Conservation (phyloP, 2,797 vertebrate species). For the Rhinogobio ventralis region DNA sequence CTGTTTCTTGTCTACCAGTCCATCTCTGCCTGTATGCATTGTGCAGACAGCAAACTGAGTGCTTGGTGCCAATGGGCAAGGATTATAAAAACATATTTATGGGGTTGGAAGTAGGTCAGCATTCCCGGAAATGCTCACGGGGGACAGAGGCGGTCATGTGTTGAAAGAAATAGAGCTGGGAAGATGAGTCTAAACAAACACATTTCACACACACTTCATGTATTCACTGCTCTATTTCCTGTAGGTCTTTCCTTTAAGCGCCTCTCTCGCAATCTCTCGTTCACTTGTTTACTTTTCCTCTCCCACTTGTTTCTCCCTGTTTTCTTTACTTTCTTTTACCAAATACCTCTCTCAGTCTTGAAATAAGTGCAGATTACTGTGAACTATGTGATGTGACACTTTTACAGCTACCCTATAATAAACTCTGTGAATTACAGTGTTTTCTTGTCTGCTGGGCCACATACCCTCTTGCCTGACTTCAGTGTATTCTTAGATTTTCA, state of each 20-base stretch:
- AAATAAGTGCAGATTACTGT: slow-evolving; percentile 19
- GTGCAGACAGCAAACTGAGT: slow-evolving; percentile 38
- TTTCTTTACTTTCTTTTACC: background rate
- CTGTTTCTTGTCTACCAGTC: background rate
- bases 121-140: slow-evolving; percentile 70
- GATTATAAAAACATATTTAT: slow-evolving; percentile 68
- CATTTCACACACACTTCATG: slow-evolving; percentile 51
- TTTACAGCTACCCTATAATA: slow-evolving; percentile 30
- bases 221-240: slow-evolving; percentile 43
- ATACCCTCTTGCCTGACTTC: slow-evolving; percentile 13
- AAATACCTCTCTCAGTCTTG: slow-evolving; percentile 8
- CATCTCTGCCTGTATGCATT: slow-evolving; percentile 12
- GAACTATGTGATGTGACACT: slow-evolving; percentile 28
- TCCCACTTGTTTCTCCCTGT: background rate
- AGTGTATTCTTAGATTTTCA: slow-evolving; percentile 29
- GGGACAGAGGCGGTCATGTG: slow-evolving; percentile 65
- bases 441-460: slow-evolving; percentile 1
- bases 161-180: slow-evolving; percentile 62
- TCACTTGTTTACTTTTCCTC: background rate
- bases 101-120: slow-evolving; percentile 75
- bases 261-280: background rate
- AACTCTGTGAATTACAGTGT: slow-evolving; percentile 33
- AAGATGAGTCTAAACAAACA: slow-evolving; percentile 55
- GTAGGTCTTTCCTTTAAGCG: slow-evolving; percentile 7
- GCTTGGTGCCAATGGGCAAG: slow-evolving; percentile 58